Percentiles rank a stretch among this genome's conserved stretches.
Conservation (phyloP, 1,140 invertebrate genomes). For the Centruroides sculpturatus region DNA sequence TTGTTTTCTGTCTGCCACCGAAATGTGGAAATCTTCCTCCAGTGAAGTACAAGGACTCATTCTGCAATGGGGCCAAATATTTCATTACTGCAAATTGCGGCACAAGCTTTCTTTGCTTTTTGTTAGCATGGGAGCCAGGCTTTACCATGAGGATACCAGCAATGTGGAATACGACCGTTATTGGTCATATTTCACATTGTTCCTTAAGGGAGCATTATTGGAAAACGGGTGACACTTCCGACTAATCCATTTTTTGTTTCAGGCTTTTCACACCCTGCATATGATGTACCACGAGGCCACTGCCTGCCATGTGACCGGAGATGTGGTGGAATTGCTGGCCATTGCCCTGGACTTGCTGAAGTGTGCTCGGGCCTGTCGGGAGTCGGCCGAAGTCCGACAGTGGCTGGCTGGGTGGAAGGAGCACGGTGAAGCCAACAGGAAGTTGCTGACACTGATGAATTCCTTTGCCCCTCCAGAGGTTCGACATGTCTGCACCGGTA, state of each 20-base stretch:
- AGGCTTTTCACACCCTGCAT: conserved; percentile 76
- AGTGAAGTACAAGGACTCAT: too few species aligned
- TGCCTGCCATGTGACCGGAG: conserved; percentile 66
- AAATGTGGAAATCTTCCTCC: too few species aligned
- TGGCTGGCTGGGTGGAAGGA: conserved; percentile 47
- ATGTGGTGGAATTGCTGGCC: conserved; percentile 63
- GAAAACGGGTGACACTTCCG: too few species aligned
- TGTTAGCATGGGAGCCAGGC: too few species aligned
- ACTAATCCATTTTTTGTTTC: conserved; percentile 1
- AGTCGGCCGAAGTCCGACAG: conserved; percentile 31
- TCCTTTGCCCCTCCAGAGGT: conserved; percentile 79
- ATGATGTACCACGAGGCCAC: conserved; percentile 89
- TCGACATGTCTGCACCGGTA: conserved; percentile 57
- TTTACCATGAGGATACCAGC: too few species aligned
- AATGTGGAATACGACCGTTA: too few species aligned
- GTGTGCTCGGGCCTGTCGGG: conserved; percentile 40
- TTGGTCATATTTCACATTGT: too few species aligned
- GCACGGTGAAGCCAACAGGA: conserved; percentile 64
- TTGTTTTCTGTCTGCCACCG: too few species aligned
- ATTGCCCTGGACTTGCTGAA: conserved; percentile 57
- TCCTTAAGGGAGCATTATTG: too few species aligned
- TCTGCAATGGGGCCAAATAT: too few species aligned
- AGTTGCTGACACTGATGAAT: conserved; percentile 72
- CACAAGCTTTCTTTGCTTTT: too few species aligned
- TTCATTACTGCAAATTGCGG: too few species aligned